phyloP scores from a whole-genome alignment of 2,888 invertebrate species.

The Epinotia ramella region DNA sequence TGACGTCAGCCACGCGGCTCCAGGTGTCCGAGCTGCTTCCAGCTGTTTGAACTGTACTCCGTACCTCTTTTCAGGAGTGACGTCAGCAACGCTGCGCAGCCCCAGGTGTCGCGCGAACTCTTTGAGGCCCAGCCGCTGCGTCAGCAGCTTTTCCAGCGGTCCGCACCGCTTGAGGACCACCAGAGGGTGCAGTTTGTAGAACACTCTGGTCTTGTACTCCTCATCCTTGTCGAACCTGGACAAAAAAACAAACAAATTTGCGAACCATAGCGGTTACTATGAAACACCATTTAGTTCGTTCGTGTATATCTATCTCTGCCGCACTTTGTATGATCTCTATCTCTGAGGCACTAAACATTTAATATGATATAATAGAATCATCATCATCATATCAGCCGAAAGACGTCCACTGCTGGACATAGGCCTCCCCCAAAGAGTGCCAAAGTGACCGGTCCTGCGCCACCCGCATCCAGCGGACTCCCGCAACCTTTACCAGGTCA shows the following conservation, averaged over 20 bases:
- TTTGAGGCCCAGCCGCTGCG: conserved; percentile 7
- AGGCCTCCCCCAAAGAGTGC: no score
- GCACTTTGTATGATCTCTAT: no score
- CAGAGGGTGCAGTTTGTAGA: conserved; percentile 66
- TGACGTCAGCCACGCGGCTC: not conserved
- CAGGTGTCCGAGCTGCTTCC: not conserved
- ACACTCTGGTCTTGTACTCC: conserved; percentile 54
- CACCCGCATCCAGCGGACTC: no score
- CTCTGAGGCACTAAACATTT: no score
- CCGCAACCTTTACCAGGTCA: no score
- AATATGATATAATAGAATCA: no score
- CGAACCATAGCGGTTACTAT: not conserved
- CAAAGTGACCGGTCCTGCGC: no score
- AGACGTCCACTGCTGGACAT: no score
- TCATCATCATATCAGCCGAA: no score
- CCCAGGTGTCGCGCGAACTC: conserved; percentile 25
- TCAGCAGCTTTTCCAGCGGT: conserved; percentile 48
- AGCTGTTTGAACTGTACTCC: not conserved
- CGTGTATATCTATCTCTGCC: no score
- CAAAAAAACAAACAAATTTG: not conserved
- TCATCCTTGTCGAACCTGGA: conserved; percentile 58
- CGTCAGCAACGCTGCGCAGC: conserved; percentile 44
- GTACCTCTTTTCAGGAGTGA: conserved; percentile 42
- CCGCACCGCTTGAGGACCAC: conserved; percentile 57
- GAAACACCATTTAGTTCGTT: no score